A percentile compares a stretch with the other conserved stretches of the same genome.
Conservation (phyloP, 2,888 invertebrate species). For the Apamea epomidion region DNA sequence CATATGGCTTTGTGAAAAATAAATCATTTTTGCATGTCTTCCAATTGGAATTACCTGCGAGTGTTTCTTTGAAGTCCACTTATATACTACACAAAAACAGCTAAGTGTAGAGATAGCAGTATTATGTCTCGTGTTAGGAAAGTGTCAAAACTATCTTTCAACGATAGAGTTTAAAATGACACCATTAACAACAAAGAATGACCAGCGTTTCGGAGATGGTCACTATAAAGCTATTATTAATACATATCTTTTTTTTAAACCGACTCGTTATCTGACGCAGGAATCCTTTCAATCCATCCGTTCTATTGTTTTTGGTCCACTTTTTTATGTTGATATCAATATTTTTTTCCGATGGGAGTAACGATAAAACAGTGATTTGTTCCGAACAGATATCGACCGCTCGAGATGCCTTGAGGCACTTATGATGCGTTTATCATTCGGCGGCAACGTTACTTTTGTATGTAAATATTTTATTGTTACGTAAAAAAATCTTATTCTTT, state of each 20-base stretch:
- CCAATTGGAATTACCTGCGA: constrained; percentile 4
- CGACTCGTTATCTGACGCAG: constrained; percentile 83
- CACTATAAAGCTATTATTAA: constrained; percentile 88
- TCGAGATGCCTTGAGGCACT: constrained; percentile 82
- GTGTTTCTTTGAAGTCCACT: constrained; percentile 39
- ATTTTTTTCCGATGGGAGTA: constrained; percentile 89
- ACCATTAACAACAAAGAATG: constrained; percentile 74
- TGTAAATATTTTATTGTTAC: constrained; percentile 87
- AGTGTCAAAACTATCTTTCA: constrained; percentile 68
- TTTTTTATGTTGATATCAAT: constrained; percentile 90
- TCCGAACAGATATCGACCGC: constrained; percentile 85
- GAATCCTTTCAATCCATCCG: constrained; percentile 89
- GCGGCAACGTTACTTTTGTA: constrained; percentile 87
- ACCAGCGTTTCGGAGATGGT: constrained; percentile 77
- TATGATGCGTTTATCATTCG: constrained; percentile 87
- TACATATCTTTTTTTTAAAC: constrained; percentile 83
- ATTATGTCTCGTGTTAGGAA: constrained; percentile 48
- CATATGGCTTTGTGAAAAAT: background rate
- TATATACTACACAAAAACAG: constrained; percentile 42
- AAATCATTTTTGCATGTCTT: background rate
- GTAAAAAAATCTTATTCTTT: constrained; percentile 73
- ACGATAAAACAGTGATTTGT: constrained; percentile 90
- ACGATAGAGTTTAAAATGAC: constrained; percentile 74
- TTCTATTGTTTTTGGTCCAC: constrained; percentile 89
- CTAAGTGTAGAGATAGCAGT: constrained; percentile 40